These are phyloP conservation scores for Microtus oregoni DNA, from an alignment of 2,113 vertebrate species.

Conservation along the genomic window DNA sequence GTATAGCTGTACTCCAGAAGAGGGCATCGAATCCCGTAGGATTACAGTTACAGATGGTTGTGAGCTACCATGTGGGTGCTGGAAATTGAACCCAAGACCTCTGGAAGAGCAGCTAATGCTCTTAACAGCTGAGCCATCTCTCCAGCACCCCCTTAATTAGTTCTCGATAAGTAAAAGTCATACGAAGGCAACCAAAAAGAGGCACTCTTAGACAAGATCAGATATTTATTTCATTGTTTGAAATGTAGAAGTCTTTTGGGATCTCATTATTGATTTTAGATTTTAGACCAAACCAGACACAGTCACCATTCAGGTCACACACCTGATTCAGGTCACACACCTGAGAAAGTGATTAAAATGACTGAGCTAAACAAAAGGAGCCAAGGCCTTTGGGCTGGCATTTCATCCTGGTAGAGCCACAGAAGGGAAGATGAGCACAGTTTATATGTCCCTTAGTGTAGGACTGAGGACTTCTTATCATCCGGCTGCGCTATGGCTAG, in stretches of 20 bases:
- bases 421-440: neutral
- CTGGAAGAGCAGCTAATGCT: neutral
- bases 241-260: neutral
- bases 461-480: constrained; percentile 12
- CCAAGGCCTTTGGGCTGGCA: neutral
- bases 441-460: constrained; percentile 33
- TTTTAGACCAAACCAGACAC: neutral
- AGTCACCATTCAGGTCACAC: neutral
- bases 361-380: constrained; percentile 21
- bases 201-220: constrained; percentile 8
- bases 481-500: constrained; percentile 4
- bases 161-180: constrained; percentile 43
- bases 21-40: neutral
- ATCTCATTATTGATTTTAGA: constrained; percentile 49
- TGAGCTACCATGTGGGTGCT: neutral
- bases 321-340: neutral
- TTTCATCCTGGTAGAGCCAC: neutral
- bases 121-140: neutral
- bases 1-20: neutral
- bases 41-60: neutral
- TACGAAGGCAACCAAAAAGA: constrained; percentile 11
- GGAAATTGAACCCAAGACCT: neutral
- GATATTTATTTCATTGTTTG: constrained; percentile 33
- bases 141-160: neutral
- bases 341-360: neutral